Conservation (phyloP, 2,113 vertebrate genomes). For the Andinoacara biseriatus region DNA sequence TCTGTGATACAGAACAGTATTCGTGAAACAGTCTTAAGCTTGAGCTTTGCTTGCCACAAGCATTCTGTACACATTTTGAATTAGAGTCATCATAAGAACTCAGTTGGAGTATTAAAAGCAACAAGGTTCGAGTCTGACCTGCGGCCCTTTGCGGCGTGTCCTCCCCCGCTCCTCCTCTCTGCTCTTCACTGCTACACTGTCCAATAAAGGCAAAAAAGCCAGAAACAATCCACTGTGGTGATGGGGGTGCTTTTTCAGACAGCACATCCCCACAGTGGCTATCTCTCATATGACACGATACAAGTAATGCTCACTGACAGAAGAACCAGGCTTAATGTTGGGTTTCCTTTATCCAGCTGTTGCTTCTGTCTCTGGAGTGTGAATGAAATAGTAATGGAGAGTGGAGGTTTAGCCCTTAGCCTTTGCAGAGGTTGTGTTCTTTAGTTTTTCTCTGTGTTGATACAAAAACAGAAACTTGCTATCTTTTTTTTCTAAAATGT, state of each 20-base stretch:
- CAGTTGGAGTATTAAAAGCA: not conserved
- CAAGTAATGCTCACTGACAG: conserved; percentile 30
- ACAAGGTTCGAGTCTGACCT: not conserved
- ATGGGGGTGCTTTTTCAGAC: not conserved
- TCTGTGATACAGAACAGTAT: not conserved
- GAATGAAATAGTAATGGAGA: conserved; percentile 26
- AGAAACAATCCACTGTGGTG: not conserved
- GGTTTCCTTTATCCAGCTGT: conserved; percentile 33
- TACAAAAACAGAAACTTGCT: conserved; percentile 2
- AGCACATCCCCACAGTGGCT: not conserved
- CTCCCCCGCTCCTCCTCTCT: too few relatives aligned
- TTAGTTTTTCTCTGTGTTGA: not conserved
- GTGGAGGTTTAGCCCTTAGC: not conserved
- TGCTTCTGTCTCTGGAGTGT: conserved; percentile 30
- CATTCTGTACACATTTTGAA: conserved; percentile 4
- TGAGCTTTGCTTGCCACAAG: not conserved
- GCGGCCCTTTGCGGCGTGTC: too few relatives aligned
- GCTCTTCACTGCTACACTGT: too few relatives aligned
- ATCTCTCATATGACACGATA: not conserved
- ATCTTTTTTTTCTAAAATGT: not conserved
- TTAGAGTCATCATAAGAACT: not conserved
- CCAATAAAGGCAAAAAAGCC: too few relatives aligned
- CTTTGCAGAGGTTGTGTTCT: not conserved
- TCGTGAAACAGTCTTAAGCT: not conserved
- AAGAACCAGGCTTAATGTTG: conserved; percentile 26